Evolutionary conservation across 2,797 vertebrate genomes (phyloP).

Genomic region (Myotis myotis): DNA sequence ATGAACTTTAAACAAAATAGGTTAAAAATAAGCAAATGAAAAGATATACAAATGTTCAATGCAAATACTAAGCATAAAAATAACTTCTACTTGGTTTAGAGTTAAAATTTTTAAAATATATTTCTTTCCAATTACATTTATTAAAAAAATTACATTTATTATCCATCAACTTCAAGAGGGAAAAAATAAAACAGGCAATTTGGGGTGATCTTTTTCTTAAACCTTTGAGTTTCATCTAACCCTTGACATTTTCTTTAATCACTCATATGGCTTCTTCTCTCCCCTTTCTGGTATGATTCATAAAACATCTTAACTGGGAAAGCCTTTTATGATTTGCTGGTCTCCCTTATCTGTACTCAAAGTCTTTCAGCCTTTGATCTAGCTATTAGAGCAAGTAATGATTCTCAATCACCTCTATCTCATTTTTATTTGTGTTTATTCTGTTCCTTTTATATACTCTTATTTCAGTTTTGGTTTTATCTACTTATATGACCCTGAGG

Average conservation of each 20-base stretch:
- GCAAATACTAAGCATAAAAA: neutral
- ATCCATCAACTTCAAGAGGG: neutral
- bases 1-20: conserved; percentile 1
- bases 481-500: neutral
- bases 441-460: neutral
- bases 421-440: neutral
- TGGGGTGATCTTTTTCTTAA: neutral
- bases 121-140: neutral
- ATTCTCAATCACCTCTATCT: neutral
- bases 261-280: neutral
- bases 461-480: neutral
- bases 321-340: neutral
- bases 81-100: conserved; percentile 9
- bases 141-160: neutral
- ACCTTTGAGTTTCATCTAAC: neutral
- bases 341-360: neutral
- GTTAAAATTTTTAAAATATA: neutral
- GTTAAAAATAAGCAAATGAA: neutral
- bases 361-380: neutral
- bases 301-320: neutral
- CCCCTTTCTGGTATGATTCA: neutral
- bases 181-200: neutral
- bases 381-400: neutral
- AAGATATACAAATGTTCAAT: neutral
- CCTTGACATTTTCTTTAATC: neutral